phyloP scores from a whole-genome alignment of 2,888 invertebrate genomes.

The Oligia latruncula region DNA sequence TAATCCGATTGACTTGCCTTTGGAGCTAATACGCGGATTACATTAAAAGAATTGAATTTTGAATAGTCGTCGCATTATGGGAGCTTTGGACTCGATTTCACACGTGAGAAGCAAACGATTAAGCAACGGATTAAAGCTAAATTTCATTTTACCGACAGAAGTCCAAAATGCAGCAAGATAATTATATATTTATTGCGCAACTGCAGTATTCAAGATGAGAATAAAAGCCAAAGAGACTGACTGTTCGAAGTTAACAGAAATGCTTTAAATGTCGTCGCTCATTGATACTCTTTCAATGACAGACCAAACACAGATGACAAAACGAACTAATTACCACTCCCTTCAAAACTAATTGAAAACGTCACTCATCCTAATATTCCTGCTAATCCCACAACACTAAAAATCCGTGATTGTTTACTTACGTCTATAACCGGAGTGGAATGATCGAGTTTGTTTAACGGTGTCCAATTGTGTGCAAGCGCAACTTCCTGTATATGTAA shows the following conservation, averaged over 20 bases:
- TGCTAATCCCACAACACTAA: constrained; percentile 37
- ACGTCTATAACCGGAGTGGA: constrained; percentile 43
- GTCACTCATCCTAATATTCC: constrained; percentile 6
- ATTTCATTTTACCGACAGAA: constrained; percentile 36
- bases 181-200: not conserved
- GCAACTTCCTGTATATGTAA: constrained; percentile 60
- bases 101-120: constrained; percentile 27
- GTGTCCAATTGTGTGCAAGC: constrained; percentile 56
- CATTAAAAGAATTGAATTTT: constrained; percentile 48
- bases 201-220: not conserved
- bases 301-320: not conserved
- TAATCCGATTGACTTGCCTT: constrained; percentile 41
- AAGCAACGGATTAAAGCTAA: constrained; percentile 26
- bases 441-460: constrained; percentile 63
- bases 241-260: not conserved
- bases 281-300: too few relatives aligned
- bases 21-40: constrained; percentile 42
- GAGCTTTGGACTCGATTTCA: constrained; percentile 37
- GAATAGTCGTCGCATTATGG: constrained; percentile 2
- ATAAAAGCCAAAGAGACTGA: not conserved
- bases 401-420: constrained; percentile 45
- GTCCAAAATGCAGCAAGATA: not conserved
- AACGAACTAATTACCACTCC: not conserved
- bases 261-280: not conserved
- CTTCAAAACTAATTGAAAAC: constrained; percentile 17